Evolutionary conservation across 2,113 vertebrate genomes (phyloP).

Genomic region (Cygnus buccinator): DNA sequence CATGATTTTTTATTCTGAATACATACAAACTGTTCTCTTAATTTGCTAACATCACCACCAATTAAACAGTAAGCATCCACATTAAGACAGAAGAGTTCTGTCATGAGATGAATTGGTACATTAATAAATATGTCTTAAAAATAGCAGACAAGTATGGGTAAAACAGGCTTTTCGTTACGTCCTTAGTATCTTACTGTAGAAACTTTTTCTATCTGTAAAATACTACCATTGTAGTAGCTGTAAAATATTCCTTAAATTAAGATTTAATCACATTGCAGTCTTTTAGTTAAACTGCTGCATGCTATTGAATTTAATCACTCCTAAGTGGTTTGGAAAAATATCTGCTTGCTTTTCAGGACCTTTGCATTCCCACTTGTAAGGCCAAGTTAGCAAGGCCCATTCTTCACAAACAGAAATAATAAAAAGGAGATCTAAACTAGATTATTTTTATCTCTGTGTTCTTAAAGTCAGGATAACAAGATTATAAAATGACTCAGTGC

Average conservation of each 20-base stretch:
- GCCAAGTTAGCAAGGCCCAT: background rate
- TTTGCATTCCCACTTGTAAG: background rate
- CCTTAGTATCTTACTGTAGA: no score
- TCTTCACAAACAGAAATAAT: background rate
- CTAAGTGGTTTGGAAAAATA: background rate
- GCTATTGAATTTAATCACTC: background rate
- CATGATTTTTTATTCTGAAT: background rate
- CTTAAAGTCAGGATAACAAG: background rate
- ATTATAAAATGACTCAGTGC: background rate
- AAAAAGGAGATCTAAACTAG: background rate
- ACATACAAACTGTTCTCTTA: background rate
- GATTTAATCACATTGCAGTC: background rate
- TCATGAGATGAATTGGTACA: rapidly evolving
- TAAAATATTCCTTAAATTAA: background rate
- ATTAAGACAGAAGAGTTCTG: background rate
- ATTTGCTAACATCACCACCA: background rate
- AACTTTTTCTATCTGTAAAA: background rate
- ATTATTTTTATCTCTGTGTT: background rate
- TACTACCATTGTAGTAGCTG: background rate
- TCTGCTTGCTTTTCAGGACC: background rate
- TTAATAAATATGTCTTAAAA: background rate
- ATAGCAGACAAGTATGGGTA: background rate
- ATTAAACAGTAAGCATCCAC: background rate
- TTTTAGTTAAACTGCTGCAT: background rate
- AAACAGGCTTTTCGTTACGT: background rate